phyloP scores from a whole-genome alignment of 2,113 vertebrate species.

The Psittacula cyanocephala region DNA sequence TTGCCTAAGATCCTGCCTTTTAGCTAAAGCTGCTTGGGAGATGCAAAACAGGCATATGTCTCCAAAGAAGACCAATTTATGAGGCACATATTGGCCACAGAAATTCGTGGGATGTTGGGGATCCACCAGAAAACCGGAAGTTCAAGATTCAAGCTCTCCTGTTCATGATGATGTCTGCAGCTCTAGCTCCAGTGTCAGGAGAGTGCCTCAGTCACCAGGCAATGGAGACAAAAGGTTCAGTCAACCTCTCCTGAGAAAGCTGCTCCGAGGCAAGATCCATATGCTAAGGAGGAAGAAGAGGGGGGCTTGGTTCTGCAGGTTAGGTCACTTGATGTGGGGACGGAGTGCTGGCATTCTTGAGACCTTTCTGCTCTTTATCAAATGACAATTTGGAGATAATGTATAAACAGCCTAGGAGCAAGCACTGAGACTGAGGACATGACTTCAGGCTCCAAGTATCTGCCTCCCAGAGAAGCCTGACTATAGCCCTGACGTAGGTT shows the following conservation, averaged over 20 bases:
- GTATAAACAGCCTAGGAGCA: not conserved
- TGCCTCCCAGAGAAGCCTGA: not conserved
- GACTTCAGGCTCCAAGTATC: not conserved
- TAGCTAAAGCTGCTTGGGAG: conserved; percentile 2
- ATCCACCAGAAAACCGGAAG: not conserved
- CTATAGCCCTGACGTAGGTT: not conserved
- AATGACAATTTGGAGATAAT: not conserved
- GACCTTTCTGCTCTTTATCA: not conserved
- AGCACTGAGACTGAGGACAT: not conserved
- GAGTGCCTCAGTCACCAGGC: not conserved
- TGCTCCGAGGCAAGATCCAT: not conserved
- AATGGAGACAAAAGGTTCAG: not conserved
- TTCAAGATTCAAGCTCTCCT: not conserved
- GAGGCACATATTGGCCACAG: not conserved
- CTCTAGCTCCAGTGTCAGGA: not conserved
- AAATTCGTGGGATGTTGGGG: not conserved
- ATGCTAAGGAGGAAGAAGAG: not conserved
- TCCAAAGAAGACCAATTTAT: not conserved
- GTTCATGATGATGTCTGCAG: not conserved
- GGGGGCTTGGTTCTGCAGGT: not conserved
- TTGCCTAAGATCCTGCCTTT: conserved; percentile 2
- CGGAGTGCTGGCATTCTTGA: not conserved
- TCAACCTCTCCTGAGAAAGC: not conserved
- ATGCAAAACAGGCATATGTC: conserved; percentile 28
- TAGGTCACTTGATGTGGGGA: not conserved